Evolutionary conservation across 1,140 invertebrate species (phyloP), one percentile per base, ranked within the genome.

Genomic region (Trichonephila inaurata): DNA sequence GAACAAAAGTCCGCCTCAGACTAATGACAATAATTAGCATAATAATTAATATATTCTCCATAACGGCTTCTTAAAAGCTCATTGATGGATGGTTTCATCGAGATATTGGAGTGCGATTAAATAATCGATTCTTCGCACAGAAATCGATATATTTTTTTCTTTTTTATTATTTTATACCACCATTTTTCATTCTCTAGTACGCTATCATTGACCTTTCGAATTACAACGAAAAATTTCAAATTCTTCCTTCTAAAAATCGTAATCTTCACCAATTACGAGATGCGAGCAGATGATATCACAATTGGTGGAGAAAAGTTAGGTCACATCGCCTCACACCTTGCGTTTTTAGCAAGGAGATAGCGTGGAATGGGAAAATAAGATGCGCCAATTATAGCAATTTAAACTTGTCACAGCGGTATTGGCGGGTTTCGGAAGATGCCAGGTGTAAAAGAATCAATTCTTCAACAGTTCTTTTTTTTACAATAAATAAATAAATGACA

Each of bases 1-100:
- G 16, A 6, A 33, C 6, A 14, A 40, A 18, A 24, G 7, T 33
- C 33, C 33, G n/a, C 10, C 82, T 44, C n/a, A 8, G 82, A 10
- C 82, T 83, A 83, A 83, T 83, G 82, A 60, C 82, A 83, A 60
- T 83, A 60, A 83, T 83, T 58, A 83, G 21, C 51, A n/a, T 60
- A n/a, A 44, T 24, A 60, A 83, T 83, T 83, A 83, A 83, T n/a
- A 24, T 18, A n/a, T 83, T 28, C 51, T 58, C 51, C 40, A 60
- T 83, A 83, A 83, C 21, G 44, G 44, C 14, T n/a, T 19, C 24
- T 60, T 58, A 24, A 69, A 4, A 33, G 16, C 24, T 21, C 7
- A 64, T 21, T 77, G 72, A 77, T 77, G 16, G 72, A 77, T 77
- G 28, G 33, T 77, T 77, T 77, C 72, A 28, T 33, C 33, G 7